Evolutionary conservation across 2,888 invertebrate genomes (phyloP), one percentile per base, ranked within the genome.

Genomic region (Dendrolimus houi): DNA sequence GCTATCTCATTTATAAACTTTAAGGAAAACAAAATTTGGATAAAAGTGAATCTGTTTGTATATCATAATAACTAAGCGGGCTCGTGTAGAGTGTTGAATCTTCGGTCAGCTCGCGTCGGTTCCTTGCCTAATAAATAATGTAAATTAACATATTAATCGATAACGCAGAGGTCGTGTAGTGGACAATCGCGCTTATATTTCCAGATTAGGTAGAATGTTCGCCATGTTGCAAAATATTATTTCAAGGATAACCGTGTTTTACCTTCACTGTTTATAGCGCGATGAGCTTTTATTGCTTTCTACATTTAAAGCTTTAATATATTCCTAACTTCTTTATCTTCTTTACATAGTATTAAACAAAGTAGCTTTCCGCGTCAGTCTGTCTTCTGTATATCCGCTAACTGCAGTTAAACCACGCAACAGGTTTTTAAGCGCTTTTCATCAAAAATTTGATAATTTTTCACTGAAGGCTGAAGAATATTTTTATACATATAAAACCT

Each of bases 121-220:
- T 60, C 62, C 60, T 74, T 75, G 73, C 65, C 63, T 70, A 72
- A 79, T 79, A 77, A 81, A 83, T 82, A 78, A 78, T 74, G 63
- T 69, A 72, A 75, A 85, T 85, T 83, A 74, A 67, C 81, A 85
- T 84, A 79, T 81, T 81, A 80, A 82, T 81, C 75, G 81, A 76
- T 73, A 73, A 74, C 76, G 66, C 69, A 75, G 83, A 85, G 85
- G 85, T 84, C 82, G 74, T 63, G 65, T 64, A 69, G 78, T 81
- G 77, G 83, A 83, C 81, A 77, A 75, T 74, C 77, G 69, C 69
- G 71, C 60, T 69, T 63, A 79, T 73, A 70, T 75, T 74, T 75
- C 74, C 74, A 77, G 79, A 79, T 81, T 80, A 77, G 73, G 75
- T 69, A 72, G 68, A 66, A 64, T 60, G 71, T 65, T 68, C 60